These are phyloP conservation scores for Epizoanthus fatuus DNA, from an alignment of 92 coral and sea anemone species.

Conservation along the genomic window DNA sequence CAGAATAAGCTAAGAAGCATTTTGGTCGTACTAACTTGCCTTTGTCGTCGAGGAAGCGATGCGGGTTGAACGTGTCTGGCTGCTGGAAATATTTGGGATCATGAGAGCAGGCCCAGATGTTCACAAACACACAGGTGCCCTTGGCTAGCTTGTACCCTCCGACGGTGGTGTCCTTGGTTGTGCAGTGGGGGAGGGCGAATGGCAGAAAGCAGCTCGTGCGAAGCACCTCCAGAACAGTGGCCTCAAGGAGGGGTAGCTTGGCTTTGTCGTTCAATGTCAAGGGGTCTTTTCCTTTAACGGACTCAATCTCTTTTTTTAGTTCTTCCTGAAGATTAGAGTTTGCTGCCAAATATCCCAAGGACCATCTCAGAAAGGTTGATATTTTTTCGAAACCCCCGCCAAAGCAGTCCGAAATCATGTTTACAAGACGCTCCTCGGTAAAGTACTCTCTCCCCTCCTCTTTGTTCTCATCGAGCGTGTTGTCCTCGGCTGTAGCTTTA, in stretches of 20 bases:
- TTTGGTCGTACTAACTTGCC: constrained; percentile 75
- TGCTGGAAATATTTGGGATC: constrained; percentile 88
- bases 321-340: constrained; percentile 83
- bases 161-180: constrained; percentile 87
- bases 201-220: constrained; percentile 94
- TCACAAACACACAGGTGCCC: constrained; percentile 89
- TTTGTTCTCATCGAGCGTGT: constrained; percentile 42
- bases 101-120: constrained; percentile 96
- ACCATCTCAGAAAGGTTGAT: constrained; percentile 86
- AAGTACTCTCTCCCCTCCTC: constrained; percentile 66
- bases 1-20: constrained; percentile 89
- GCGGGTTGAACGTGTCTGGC: constrained; percentile 88
- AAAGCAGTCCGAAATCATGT: constrained; percentile 90
- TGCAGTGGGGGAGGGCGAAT: constrained; percentile 96
- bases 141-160: constrained; percentile 84
- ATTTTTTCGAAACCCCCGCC: constrained; percentile 96
- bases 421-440: constrained; percentile 83
- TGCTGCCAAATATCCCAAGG: constrained; percentile 86
- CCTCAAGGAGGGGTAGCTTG: constrained; percentile 92
- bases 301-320: constrained; percentile 73
- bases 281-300: constrained; percentile 76
- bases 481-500: constrained; percentile 65
- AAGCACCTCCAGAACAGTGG: constrained; percentile 90
- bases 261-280: constrained; percentile 81
- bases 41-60: constrained; percentile 87